Evolutionary conservation across 2,113 vertebrate species (phyloP).

Genomic region (Nerophis ophidion): DNA sequence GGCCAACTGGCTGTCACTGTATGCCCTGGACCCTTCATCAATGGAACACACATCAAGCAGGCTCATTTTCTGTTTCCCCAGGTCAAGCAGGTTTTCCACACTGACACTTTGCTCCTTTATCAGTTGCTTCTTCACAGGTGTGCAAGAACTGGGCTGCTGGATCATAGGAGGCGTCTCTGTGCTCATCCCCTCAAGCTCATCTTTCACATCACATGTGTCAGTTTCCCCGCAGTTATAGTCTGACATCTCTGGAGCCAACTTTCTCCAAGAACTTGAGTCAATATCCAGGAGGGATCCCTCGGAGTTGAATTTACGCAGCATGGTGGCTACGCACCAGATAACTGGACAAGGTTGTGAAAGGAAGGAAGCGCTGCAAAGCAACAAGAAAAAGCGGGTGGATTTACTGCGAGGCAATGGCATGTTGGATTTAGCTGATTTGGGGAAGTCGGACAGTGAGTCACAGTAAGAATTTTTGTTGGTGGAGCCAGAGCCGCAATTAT

Average conservation of each 20-base stretch:
- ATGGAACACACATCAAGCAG: constrained; percentile 43
- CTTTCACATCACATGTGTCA: neutral
- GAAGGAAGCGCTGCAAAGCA: constrained; percentile 4
- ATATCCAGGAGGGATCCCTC: constrained; percentile 68
- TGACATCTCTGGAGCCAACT: constrained; percentile 11
- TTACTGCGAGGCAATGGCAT: constrained; percentile 7
- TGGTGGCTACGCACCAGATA: constrained; percentile 18
- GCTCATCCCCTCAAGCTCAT: neutral
- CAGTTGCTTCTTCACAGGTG: constrained; percentile 17
- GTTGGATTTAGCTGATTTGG: neutral
- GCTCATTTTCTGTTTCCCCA: constrained; percentile 30
- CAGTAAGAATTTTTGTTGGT: neutral
- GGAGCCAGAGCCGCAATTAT: neutral
- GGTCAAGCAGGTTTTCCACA: constrained; percentile 46
- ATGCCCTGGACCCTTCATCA: constrained; percentile 61
- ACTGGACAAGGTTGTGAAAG: neutral
- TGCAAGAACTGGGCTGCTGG: constrained; percentile 10
- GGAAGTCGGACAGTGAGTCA: constrained; percentile 1
- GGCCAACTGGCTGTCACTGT: constrained; percentile 71
- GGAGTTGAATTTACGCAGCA: constrained; percentile 73
- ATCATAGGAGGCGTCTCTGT: constrained; percentile 7
- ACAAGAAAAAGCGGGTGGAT: neutral
- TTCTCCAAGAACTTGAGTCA: constrained; percentile 58
- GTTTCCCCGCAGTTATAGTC: neutral
- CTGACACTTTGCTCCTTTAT: constrained; percentile 63